Conservation (phyloP, 1,140 invertebrate species). For the Laupala kohalensis region DNA sequence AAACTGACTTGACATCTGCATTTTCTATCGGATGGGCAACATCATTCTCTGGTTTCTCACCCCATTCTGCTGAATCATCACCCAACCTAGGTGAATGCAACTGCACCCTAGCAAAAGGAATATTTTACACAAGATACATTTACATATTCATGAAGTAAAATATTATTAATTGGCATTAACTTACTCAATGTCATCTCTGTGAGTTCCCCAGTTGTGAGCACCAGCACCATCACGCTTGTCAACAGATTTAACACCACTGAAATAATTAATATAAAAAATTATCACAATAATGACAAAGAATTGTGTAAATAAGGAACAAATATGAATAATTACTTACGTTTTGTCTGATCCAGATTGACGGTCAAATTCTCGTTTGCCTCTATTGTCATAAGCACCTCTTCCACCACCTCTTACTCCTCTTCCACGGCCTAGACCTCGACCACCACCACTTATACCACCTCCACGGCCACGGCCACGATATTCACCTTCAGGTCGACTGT, state of each 20-base stretch:
- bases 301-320: too few relatives aligned
- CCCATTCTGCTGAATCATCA: constrained; percentile 13
- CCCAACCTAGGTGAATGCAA: background rate
- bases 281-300: too few relatives aligned
- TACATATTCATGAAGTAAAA: background rate
- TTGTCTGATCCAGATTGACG: constrained; percentile 88
- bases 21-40: constrained; percentile 13
- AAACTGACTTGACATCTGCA: constrained; percentile 19
- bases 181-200: constrained; percentile 69
- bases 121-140: too few relatives aligned
- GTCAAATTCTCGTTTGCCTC: constrained; percentile 83
- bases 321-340: too few relatives aligned
- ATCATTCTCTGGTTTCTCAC: constrained; percentile 13
- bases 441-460: constrained; percentile 25
- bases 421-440: constrained; percentile 29
- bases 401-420: constrained; percentile 31
- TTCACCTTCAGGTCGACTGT: constrained; percentile 14
- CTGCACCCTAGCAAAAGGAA: constrained; percentile 11
- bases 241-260: constrained; percentile 78
- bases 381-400: constrained; percentile 44
- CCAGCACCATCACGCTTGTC: constrained; percentile 90
- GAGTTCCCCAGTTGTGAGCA: constrained; percentile 88
- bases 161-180: background rate
- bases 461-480: constrained; percentile 23
- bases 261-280: constrained; percentile 19